Evolutionary conservation across 23 tunicate species (phyloP).

Genomic region (Halocynthia roretzi): DNA sequence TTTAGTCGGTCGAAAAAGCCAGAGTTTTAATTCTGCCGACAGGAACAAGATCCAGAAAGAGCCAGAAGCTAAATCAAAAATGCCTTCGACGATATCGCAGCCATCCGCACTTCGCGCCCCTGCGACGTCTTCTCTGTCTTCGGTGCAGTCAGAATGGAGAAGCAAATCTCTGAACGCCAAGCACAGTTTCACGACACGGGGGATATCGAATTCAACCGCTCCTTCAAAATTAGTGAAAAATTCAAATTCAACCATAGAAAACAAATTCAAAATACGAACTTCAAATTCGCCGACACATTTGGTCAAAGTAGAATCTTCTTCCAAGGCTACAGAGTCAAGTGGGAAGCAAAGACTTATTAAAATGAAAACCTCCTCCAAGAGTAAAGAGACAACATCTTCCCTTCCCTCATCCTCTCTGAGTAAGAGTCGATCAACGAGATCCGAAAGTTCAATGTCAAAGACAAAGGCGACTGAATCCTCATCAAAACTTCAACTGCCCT

Average conservation of each 20-base stretch:
- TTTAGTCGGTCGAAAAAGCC: slow-evolving; percentile 49
- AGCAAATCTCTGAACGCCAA: slow-evolving; percentile 84
- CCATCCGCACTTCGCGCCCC: background rate
- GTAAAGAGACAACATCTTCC: background rate
- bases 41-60: slow-evolving; percentile 32
- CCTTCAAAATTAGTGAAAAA: slow-evolving; percentile 28
- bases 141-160: slow-evolving; percentile 42
- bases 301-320: background rate
- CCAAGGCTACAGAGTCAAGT: background rate
- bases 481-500: slow-evolving; percentile 3
- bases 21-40: slow-evolving; percentile 81
- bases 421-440: background rate
- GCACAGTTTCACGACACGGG: slow-evolving; percentile 65
- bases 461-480: background rate
- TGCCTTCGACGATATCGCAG: slow-evolving; percentile 4
- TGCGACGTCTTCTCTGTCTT: background rate
- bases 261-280: background rate
- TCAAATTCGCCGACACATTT: background rate
- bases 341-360: slow-evolving; percentile 4
- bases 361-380: background rate
- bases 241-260: background rate
- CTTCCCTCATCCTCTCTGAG: background rate
- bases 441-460: background rate
- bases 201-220: slow-evolving; percentile 24
- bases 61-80: background rate